Percentiles rank a stretch among this genome's conserved stretches.
phyloP scores from a whole-genome alignment of 2,797 vertebrate genomes.

The Enteromius viviparus region DNA sequence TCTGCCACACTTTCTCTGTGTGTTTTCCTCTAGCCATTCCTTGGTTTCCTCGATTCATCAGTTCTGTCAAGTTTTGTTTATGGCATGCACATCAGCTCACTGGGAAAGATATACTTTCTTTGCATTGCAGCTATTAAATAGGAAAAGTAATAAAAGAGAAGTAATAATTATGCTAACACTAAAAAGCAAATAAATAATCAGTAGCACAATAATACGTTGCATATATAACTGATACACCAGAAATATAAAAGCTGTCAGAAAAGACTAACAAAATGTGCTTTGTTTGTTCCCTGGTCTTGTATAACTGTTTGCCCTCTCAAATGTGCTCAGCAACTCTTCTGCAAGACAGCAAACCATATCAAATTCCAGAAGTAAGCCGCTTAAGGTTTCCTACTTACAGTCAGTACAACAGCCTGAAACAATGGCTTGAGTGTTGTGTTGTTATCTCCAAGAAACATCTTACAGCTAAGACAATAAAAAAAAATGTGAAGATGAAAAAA shows the following conservation, averaged over 20 bases:
- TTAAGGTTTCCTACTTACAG: conserved; percentile 31
- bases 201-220: background rate
- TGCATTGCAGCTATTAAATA: background rate
- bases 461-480: background rate
- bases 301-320: conserved; percentile 36
- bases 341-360: conserved; percentile 27
- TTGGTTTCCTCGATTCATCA: conserved; percentile 2
- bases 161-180: background rate
- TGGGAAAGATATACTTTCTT: background rate
- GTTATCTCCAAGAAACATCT: conserved; percentile 40
- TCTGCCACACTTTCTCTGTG: conserved; percentile 9
- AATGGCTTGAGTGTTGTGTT: conserved; percentile 11
- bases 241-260: conserved; percentile 16
- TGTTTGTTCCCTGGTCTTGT: background rate
- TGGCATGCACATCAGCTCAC: background rate
- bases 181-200: background rate
- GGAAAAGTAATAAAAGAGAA: background rate
- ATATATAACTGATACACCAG: background rate
- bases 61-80: background rate
- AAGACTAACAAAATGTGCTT: background rate
- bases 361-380: conserved; percentile 34
- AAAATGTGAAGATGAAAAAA: conserved; percentile 7
- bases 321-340: conserved; percentile 29
- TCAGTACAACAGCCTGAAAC: conserved; percentile 9
- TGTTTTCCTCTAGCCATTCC: background rate